Base-by-base conservation (phyloP, 2,888 invertebrate genomes). In the Dyspetes luteomarginatus region DNA sequence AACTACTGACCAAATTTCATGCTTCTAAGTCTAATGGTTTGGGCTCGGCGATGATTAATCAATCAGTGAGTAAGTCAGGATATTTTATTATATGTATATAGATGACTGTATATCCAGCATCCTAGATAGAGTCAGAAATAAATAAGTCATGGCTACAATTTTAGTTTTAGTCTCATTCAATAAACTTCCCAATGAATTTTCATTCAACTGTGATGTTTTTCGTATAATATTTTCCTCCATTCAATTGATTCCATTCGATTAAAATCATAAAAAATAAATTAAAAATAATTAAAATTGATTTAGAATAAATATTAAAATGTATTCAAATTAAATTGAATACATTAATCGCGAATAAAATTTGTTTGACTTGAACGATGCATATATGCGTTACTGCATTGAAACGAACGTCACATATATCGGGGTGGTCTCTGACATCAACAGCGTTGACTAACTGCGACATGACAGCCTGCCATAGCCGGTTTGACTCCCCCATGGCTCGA, bases 401-500 rank as follows among this genome's bases (percentile, higher is more conserved):
- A 60, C 77, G 45, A 36, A 72, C 26, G 48, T 76, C 9, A 55
- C 24, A 17, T 17, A 19, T 68, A 67, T 71, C 69, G 78, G 87
- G 89, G 89, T 89, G 89, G 88, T 89, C 88, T 80, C 82, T 69
- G 76, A 17, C 48, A 64, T 64, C 83, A 82, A 87, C 86, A 88
- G 78, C 84, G 83, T 86, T 85, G 87, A 88, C 88, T 87, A 88
- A 88, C 88, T 87, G 85, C 89, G 86, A 89, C 89, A 89, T 86
- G 89, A 89, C 88, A 86, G 80, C 84, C 87, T 88, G 87, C 87
- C 89, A 89, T 87, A 87, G 82, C 84, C 85, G 86, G 84, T 88
- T 89, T 85, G 83, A 86, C 85, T 89, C 87, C 83, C 79, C 83
- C 83, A 84, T 67, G 83, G 82, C 84, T 86, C 86, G 85, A 88